These are phyloP conservation scores for Isotomurus palustris DNA, from an alignment of 2,888 invertebrate genomes.

Conservation along the genomic window DNA sequence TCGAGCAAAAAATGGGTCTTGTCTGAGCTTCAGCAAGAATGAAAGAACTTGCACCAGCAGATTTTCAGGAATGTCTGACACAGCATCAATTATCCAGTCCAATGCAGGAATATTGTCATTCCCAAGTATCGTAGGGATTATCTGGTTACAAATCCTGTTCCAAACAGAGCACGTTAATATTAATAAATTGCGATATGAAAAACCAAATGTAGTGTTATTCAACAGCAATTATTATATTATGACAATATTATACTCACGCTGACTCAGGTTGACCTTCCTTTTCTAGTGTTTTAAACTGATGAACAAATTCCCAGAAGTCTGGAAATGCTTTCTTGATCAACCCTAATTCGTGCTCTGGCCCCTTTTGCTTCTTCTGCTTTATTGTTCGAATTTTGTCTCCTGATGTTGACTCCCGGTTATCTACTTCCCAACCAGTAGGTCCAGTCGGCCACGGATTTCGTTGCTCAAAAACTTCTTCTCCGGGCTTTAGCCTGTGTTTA, in stretches of 20 bases:
- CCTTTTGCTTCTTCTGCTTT: slow-evolving; percentile 2
- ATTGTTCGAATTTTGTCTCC: background rate
- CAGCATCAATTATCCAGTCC: slow-evolving; percentile 36
- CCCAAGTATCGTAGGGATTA: slow-evolving; percentile 32
- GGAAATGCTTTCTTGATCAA: slow-evolving; percentile 21
- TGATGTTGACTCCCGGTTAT: background rate
- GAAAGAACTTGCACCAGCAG: slow-evolving; percentile 25
- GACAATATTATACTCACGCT: slow-evolving; percentile 27
- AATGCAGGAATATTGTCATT: slow-evolving; percentile 20
- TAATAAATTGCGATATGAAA: background rate
- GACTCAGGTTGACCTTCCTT: slow-evolving; percentile 42
- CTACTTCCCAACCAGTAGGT: slow-evolving; percentile 30
- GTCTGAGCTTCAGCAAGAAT: slow-evolving; percentile 5
- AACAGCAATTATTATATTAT: background rate
- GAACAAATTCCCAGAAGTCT: slow-evolving; percentile 21
- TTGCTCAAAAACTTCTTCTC: slow-evolving; percentile 38
- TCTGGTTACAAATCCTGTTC: slow-evolving; percentile 41
- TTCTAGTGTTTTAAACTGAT: slow-evolving; percentile 32
- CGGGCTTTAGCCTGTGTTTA: slow-evolving; percentile 30
- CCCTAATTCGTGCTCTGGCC: background rate
- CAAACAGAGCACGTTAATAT: background rate
- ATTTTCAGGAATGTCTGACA: slow-evolving; percentile 38
- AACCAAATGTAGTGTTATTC: background rate
- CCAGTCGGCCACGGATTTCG: slow-evolving; percentile 28
- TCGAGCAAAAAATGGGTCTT: background rate